Base-by-base conservation (phyloP, 2,888 invertebrate genomes). In the Drosophila ustulata region DNA sequence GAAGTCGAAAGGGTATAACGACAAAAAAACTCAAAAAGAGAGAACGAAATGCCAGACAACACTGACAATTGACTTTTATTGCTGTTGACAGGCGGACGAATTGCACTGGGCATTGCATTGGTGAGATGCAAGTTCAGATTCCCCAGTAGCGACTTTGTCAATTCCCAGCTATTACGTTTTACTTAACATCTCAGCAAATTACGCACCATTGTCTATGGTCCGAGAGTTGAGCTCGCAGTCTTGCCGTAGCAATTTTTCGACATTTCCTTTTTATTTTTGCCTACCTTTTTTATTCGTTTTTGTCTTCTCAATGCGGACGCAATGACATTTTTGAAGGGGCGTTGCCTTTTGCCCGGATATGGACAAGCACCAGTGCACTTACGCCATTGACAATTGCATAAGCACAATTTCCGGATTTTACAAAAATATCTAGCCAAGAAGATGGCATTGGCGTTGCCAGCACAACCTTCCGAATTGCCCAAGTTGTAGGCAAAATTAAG, bases 1-100 rank as follows among this genome's bases (percentile, higher is more conserved):
- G n/a, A 57, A 26, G 26, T 50, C 13, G 3, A 37, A 56, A 11
- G 34, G 34, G 34, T 18, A 41, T 34, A 34, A 34, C 34, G 37
- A 37, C 23, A 57, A 47, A 43, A 56, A 13, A 53, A 59, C 51
- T 8, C 5, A 41, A 28, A 58, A 55, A 47, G 52, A 56, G 66
- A 46, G 52, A 66, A 53, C 53, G 81, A 56, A 77, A 80, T 74
- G 69, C 64, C 74, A 61, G 78, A 70, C 74, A 80, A 66, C 74
- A 69, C 73, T 75, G 86, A 88, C 88, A 84, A 88, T 84, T 80
- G 84, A 84, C 86, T 85, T 88, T 84, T 88, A 84, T 88, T 88
- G 82, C 88, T 72, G 78, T 56, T 80, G 88, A 88, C 79, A 79
- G 71, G 63, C 49, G 49, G 50, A 32, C 26, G 58, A 46, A 56